These are phyloP conservation scores for Ammospiza maritima DNA, from an alignment of 2,797 vertebrate species.

Conservation along the genomic window DNA sequence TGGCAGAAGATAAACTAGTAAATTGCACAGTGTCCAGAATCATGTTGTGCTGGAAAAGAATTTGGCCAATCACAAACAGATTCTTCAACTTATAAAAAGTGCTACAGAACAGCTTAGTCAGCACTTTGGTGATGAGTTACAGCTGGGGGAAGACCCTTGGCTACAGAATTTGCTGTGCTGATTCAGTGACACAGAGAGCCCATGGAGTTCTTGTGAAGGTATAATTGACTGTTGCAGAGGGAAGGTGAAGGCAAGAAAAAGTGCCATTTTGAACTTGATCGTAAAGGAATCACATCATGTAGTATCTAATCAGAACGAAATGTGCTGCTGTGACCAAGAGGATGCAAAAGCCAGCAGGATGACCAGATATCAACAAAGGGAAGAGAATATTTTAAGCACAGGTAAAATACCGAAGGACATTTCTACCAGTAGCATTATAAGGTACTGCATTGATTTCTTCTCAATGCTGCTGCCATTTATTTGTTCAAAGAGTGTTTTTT, in stretches of 20 bases:
- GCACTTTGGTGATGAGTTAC: not conserved
- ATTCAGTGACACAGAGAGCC: not conserved
- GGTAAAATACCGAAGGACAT: not conserved
- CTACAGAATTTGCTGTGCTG: not conserved
- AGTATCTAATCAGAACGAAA: not conserved
- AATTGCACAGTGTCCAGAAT: not conserved
- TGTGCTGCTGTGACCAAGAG: not conserved
- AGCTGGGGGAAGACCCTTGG: not conserved
- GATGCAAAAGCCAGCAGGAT: not conserved
- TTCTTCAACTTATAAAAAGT: not conserved
- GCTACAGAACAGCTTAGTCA: not conserved
- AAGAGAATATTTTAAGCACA: not conserved
- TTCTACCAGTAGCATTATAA: not conserved
- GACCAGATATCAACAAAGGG: not conserved
- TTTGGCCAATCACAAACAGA: not conserved
- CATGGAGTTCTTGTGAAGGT: not conserved
- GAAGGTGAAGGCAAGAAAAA: not conserved
- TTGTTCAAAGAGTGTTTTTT: not conserved
- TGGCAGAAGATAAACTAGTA: not conserved
- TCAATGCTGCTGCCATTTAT: not conserved
- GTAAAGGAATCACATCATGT: not conserved
- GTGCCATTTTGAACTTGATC: not conserved
- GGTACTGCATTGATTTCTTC: not conserved
- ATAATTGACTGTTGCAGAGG: not conserved
- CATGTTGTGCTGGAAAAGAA: not conserved